Evolutionary conservation across 1,140 invertebrate genomes (phyloP).

Genomic region (Lepidurus apus): DNA sequence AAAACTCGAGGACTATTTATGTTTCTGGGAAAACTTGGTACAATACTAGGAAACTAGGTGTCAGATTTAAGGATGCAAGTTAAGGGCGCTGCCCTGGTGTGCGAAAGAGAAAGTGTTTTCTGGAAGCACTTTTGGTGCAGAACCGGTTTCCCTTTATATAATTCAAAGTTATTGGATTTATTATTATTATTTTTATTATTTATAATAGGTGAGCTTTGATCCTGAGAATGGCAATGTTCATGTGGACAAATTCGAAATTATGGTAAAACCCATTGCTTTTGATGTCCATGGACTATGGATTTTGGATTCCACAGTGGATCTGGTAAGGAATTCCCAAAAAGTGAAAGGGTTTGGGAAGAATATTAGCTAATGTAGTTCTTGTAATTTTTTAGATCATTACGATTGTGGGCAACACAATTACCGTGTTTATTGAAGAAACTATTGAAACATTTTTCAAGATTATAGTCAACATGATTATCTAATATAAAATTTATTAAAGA

Average conservation of each 20-base stretch:
- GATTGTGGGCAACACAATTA: background rate
- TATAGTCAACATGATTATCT: background rate
- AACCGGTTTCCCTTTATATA: background rate
- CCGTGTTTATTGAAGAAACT: background rate
- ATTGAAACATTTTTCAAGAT: background rate
- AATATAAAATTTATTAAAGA: background rate
- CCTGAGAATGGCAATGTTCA: background rate
- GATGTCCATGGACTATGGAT: background rate
- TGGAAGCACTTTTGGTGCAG: background rate
- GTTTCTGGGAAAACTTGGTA: too few relatives aligned
- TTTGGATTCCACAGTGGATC: background rate
- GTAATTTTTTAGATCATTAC: background rate
- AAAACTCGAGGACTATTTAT: too few relatives aligned
- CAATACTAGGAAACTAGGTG: too few relatives aligned
- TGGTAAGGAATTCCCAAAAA: background rate
- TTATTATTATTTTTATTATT: too few relatives aligned
- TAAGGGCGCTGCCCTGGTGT: too few relatives aligned
- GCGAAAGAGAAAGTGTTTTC: too few relatives aligned
- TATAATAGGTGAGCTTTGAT: background rate
- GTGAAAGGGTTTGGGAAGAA: background rate
- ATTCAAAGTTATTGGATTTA: background rate
- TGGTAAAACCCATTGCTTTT: background rate
- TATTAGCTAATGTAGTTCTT: background rate
- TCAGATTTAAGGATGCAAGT: too few relatives aligned
- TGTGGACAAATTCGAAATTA: background rate